Base-by-base conservation (phyloP, 2,888 invertebrate species). In the Meteorus colon region DNA sequence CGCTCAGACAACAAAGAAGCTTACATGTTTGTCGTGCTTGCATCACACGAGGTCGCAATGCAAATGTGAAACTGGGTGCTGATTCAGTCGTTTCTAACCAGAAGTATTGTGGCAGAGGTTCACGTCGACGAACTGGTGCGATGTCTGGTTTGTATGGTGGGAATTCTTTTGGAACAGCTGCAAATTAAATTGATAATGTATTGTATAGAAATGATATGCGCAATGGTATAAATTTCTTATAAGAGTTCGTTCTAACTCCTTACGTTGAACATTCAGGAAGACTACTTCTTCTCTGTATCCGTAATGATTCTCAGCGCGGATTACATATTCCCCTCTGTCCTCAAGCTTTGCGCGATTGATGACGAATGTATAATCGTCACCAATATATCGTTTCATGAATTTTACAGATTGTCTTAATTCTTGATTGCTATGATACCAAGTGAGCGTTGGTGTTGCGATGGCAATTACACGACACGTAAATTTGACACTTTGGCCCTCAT, bases 381-480 rank as follows among this genome's bases (percentile, higher is more conserved):
- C 97, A 62, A 94, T 93, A 89, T 99, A 99, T 86, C 98, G 94
- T 91, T 99, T 99, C 99, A 99, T 99, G 90, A 96, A 98, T 91
- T 99, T 99, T 81, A 98, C 98, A 83, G 98, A 98, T 91, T 99
- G 99, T 74, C 97, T 92, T 73, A 99, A 91, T 88, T 98, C 98
- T 86, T 94, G 93, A 90, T 96, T 97, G 90, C 97, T 98, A 86
- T 96, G 95, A 81, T 95, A 96, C 99, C 99, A 99, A 29, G 97
- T 96, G 79, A 99, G 93, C 0, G 97, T 97, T 51, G 99, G 97
- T 29, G 98, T 94, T 34, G 99, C 98, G 82, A 95, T 94, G 0
- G 97, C 97, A 87, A 99, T 97, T 83, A 99, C 96, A 84, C 98
- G 95, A 90, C 99, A 99, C 90, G 97, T 97, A 92, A 99, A 96